Evolutionary conservation across 2,888 invertebrate genomes (phyloP), one percentile per base, ranked within the genome.

Genomic region (Lacanobia oleracea): DNA sequence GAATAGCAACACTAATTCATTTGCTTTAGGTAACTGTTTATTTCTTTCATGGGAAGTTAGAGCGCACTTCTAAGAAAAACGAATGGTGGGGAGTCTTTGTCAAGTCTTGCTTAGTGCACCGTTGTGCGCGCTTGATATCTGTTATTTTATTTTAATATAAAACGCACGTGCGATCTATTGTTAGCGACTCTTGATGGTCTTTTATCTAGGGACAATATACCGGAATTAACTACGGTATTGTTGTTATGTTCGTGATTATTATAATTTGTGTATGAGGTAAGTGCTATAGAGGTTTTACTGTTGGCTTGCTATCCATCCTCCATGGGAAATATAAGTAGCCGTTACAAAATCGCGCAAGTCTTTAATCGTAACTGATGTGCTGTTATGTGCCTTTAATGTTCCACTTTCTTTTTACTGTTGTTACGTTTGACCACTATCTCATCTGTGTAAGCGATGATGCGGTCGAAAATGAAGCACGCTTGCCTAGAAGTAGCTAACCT

Each of bases 191-290:
- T 61, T 37, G 81, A 50, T 81, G 40, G 68, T 77, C 21, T 72
- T 72, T 72, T 81, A 63, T 82, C 77, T 61, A 69, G 82, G 69
- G 66, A 82, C 68, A 62, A 72, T 62, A 59, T 63, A 75, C 56
- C 72, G 78, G 79, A 81, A 72, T 82, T 53, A 65, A 67, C 64
- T 27, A 23, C 21, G 1, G 10, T 67, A 71, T 62, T 68, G 56
- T 67, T 57, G 61, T 67, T 43, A 33, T 60, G 21, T 23, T 27
- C 70, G 70, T 81, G 71, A 77, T 62, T 67, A 62, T 65, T 62
- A 59, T 81, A 62, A 81, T 67, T 23, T 67, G 48, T 12, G 27
- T 21, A 23, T 57, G 33, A 54, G 33, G 16, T 43, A 54, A 9
- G 37, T 40, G 33, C 21, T 21, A 21, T 40, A 59, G 8, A 40